Conservation (phyloP, 30 jellyfish, hydroid and myxozoan genomes). For the Aurelia aurita region DNA sequence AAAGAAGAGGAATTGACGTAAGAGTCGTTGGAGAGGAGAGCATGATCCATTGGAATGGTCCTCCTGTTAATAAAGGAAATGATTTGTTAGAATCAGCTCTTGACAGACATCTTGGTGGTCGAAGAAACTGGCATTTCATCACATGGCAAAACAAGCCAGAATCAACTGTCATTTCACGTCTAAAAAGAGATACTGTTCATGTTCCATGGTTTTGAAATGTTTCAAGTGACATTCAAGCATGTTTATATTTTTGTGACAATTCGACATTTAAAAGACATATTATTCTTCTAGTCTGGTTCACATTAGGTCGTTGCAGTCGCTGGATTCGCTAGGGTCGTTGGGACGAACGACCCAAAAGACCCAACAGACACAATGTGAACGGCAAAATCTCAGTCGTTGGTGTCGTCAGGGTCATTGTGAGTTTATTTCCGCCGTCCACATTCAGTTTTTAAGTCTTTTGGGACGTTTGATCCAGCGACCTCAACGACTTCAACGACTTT, state of each 20-base stretch:
- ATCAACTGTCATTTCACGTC: slow-evolving; percentile 5
- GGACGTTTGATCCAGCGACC: too few relatives aligned
- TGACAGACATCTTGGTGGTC: neutral
- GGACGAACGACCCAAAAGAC: too few relatives aligned
- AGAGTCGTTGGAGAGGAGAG: slow-evolving; percentile 22
- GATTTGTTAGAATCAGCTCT: slow-evolving; percentile 4
- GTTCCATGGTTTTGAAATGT: neutral
- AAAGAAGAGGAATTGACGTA: neutral
- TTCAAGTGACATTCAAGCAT: neutral
- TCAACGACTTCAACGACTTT: too few relatives aligned
- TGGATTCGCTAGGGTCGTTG: too few relatives aligned
- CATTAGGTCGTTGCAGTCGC: too few relatives aligned
- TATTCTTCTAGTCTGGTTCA: too few relatives aligned
- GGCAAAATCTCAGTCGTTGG: too few relatives aligned
- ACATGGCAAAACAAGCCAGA: slow-evolving; percentile 8
- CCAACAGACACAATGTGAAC: too few relatives aligned
- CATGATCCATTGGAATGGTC: slow-evolving; percentile 8
- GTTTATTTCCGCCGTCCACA: too few relatives aligned
- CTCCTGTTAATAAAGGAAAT: slow-evolving; percentile 1
- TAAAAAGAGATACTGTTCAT: neutral
- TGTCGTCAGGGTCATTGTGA: too few relatives aligned
- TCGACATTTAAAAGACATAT: neutral
- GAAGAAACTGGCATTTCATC: slow-evolving; percentile 8
- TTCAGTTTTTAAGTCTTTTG: too few relatives aligned
- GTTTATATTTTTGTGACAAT: neutral